These are phyloP conservation scores for Ageneiosus marmoratus DNA, from an alignment of 2,113 vertebrate genomes.

Conservation along the genomic window DNA sequence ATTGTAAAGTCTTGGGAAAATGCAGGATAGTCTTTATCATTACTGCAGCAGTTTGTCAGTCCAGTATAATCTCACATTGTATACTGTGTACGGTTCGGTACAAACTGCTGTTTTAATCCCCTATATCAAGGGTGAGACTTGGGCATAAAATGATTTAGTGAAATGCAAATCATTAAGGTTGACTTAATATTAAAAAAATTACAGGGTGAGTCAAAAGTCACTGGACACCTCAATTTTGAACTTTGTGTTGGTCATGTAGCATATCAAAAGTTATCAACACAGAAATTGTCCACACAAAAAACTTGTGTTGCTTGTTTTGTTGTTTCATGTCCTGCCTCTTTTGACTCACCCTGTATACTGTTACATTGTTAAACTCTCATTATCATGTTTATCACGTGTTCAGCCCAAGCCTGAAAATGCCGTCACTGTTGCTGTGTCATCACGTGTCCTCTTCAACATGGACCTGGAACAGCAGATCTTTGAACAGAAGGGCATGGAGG, in stretches of 20 bases:
- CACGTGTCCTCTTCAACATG: constrained; percentile 91
- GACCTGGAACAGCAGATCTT: constrained; percentile 90
- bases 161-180: background rate
- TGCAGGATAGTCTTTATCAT: background rate
- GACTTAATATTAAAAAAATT: no score
- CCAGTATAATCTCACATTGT: background rate
- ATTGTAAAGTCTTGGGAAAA: background rate
- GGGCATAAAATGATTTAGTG: background rate
- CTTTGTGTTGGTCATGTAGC: no score
- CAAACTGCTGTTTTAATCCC: background rate
- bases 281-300: no score
- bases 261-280: no score
- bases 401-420: constrained; percentile 91
- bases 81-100: no score
- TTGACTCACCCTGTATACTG: no score
- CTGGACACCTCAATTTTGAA: no score
- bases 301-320: no score
- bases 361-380: background rate
- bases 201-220: no score
- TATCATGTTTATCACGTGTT: background rate
- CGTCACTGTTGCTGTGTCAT: constrained; percentile 91
- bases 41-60: background rate
- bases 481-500: constrained; percentile 84
- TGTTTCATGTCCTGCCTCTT: no score
- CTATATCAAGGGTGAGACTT: background rate